These are phyloP conservation scores for Conus betulinus DNA, from an alignment of 1,140 invertebrate genomes.

Conservation along the genomic window DNA sequence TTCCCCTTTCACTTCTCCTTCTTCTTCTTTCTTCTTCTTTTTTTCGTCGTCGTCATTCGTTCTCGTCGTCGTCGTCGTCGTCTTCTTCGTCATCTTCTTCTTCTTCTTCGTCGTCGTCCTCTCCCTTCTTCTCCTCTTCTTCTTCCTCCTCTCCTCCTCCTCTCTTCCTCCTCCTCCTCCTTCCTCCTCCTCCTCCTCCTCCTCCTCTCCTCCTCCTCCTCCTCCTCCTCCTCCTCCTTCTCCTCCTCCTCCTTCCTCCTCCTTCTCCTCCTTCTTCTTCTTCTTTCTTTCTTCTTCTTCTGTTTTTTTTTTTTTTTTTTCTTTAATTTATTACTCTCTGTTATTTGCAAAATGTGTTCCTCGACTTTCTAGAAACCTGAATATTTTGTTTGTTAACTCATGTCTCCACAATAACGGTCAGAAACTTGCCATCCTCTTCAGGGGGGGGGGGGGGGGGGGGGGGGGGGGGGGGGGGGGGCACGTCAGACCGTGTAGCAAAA, in stretches of 20 bases:
- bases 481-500: too few species aligned
- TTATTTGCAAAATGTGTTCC: too few species aligned
- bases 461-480: too few species aligned
- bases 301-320: neutral
- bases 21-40: neutral
- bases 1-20: neutral
- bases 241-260: neutral
- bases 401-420: too few species aligned
- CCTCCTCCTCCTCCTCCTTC: conserved; percentile 32
- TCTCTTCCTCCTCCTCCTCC: conserved; percentile 35
- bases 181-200: neutral
- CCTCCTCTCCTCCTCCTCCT: neutral
- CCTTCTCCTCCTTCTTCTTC: neutral
- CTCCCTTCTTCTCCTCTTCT: neutral
- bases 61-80: neutral
- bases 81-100: neutral
- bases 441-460: too few species aligned
- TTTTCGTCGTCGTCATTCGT: neutral
- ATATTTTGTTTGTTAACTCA: too few species aligned
- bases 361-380: too few species aligned
- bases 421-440: too few species aligned
- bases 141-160: neutral
- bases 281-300: neutral
- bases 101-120: neutral
- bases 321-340: neutral